Base-by-base conservation (phyloP, 2,113 vertebrate species). In the Callorhinus ursinus region DNA sequence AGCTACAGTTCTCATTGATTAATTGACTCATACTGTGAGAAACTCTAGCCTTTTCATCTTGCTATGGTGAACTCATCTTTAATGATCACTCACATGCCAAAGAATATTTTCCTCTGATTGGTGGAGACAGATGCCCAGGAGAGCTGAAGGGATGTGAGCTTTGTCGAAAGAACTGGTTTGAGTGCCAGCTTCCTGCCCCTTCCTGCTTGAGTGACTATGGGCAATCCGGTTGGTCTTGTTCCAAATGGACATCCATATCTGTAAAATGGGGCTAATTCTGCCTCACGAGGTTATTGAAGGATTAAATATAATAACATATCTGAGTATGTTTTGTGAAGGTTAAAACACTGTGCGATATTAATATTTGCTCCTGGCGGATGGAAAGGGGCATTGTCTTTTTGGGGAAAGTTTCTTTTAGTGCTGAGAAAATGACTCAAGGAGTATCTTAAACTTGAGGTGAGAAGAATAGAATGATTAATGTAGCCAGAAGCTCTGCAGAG, bases 1-100 rank as follows among this genome's bases (percentile, higher is more conserved):
- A 67, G 26, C 80, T 87, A 33, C 24, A 88, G 14, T 81, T 93
- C 76, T 88, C 22, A 82, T 39, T 91, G 39, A 87, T 86, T 77
- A 95, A 53, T 16, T 88, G 90, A 80, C 24, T 80, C 31, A 59
- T 53, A 53, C 59, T 7, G 19, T 91, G n/a, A 84, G 63, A 95
- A 95, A 53, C 67, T 67, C 53, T 28, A 88, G n/a, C 19, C 4
- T 80, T 96, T 77, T 39, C 72, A 90, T 89, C 51, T 67, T 92
- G 14, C 42, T 13, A 46, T 21, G 80, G 31, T 63, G n/a, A 95
- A 53, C 21, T 85, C 59, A 81, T 84, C 49, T 96, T 36, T 46
- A 86, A 31, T 67, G 67, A 63, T 63, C 61, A 72, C 28, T 83
- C 39, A 86, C 21, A 88, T 63, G 21, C 63, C 76, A 74, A 84